These are phyloP conservation scores for Tachysurus fulvidraco DNA, from an alignment of 2,113 vertebrate genomes.

Conservation along the genomic window DNA sequence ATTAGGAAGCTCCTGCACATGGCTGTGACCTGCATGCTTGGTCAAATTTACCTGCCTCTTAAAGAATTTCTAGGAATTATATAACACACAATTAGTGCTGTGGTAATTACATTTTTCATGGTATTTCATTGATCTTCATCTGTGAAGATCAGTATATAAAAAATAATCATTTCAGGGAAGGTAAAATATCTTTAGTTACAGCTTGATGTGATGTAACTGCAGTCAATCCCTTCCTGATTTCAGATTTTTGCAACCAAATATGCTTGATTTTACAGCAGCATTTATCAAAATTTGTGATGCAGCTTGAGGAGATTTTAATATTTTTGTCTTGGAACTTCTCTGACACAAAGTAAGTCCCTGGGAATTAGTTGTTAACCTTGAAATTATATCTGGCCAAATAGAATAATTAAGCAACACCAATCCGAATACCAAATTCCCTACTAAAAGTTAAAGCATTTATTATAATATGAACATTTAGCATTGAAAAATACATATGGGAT, in stretches of 20 bases:
- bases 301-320: neutral
- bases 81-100: neutral
- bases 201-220: too few species aligned
- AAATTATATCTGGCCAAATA: neutral
- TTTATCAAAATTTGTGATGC: too few species aligned
- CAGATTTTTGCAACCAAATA: too few species aligned
- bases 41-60: neutral
- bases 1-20: neutral
- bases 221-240: too few species aligned
- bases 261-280: too few species aligned
- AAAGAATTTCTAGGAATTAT: conserved; percentile 1
- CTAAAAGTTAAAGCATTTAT: neutral
- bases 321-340: neutral
- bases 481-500: neutral
- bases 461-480: neutral
- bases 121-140: neutral
- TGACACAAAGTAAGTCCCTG: neutral
- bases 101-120: neutral
- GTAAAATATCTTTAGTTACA: too few species aligned
- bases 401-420: neutral
- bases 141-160: neutral
- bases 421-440: neutral
- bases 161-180: too few species aligned
- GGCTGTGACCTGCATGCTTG: neutral
- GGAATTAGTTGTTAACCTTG: neutral